These are phyloP conservation scores for Bettongia penicillata DNA, from an alignment of 2,113 vertebrate species.

Conservation along the genomic window DNA sequence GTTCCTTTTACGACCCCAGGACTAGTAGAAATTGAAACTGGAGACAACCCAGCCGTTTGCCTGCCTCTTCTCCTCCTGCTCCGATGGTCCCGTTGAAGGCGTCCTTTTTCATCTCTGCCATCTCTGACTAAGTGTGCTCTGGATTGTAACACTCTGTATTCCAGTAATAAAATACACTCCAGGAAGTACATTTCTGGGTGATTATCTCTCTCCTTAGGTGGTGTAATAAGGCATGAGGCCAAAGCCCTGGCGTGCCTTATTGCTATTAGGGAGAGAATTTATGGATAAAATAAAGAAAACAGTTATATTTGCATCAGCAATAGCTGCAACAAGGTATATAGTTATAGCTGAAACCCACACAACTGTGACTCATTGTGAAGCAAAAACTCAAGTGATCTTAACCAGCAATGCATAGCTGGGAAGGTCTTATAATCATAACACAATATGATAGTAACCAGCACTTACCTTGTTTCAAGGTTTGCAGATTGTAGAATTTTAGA, in stretches of 20 bases:
- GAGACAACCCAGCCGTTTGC: background rate
- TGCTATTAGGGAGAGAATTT: slow-evolving; percentile 68
- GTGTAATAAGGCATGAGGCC: slow-evolving; percentile 62
- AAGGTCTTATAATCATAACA: background rate
- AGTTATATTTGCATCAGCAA: background rate
- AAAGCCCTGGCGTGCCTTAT: slow-evolving; percentile 46
- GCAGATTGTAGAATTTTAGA: background rate
- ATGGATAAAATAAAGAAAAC: slow-evolving; percentile 53
- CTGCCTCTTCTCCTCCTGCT: background rate
- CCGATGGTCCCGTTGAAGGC: fast-evolving
- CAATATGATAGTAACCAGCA: background rate
- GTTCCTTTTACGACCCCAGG: background rate
- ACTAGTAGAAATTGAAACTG: background rate
- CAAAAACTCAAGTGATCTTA: fast-evolving
- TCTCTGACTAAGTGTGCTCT: slow-evolving; percentile 61
- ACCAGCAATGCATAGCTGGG: fast-evolving
- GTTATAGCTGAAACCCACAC: fast-evolving
- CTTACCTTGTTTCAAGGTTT: background rate
- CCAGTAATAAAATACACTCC: slow-evolving; percentile 64
- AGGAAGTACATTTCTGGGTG: slow-evolving; percentile 60
- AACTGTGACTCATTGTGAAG: background rate
- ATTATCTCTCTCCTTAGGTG: slow-evolving; percentile 74
- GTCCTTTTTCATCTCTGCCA: slow-evolving; percentile 9
- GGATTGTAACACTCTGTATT: slow-evolving; percentile 48
- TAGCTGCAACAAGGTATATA: background rate